These are phyloP conservation scores for Chironomus tepperi DNA, from an alignment of 1,140 invertebrate species.

Conservation along the genomic window DNA sequence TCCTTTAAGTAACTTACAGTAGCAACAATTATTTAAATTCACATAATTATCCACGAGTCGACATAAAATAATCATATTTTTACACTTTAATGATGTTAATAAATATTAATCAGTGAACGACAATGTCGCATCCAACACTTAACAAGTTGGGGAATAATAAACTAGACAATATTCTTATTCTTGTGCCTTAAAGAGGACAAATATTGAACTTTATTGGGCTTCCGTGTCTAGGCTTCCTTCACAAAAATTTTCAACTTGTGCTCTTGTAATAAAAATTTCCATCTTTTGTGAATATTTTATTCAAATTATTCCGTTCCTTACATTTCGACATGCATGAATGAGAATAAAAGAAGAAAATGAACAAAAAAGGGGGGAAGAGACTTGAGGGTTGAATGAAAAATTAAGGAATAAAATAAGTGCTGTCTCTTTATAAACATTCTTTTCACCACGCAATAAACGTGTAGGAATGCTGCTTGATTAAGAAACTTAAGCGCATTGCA, in stretches of 20 bases:
- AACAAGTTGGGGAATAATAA: neutral
- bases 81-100: neutral
- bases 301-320: neutral
- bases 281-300: constrained; percentile 14
- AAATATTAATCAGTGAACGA: neutral
- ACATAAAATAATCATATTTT: no score
- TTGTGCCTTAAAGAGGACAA: neutral
- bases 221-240: neutral
- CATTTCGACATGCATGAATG: neutral
- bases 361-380: neutral
- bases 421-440: constrained; percentile 14
- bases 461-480: neutral
- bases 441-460: neutral
- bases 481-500: neutral
- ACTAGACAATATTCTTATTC: neutral
- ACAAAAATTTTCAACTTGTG: neutral
- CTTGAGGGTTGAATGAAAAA: neutral
- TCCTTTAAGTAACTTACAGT: no score
- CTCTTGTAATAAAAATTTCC: neutral
- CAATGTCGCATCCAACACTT: neutral
- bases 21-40: neutral
- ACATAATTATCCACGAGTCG: neutral
- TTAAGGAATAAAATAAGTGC: constrained; percentile 14
- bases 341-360: neutral
- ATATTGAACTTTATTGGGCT: constrained; percentile 13